phyloP scores from a whole-genome alignment of 2,797 vertebrate species.

The Semaprochilodus insignis region DNA sequence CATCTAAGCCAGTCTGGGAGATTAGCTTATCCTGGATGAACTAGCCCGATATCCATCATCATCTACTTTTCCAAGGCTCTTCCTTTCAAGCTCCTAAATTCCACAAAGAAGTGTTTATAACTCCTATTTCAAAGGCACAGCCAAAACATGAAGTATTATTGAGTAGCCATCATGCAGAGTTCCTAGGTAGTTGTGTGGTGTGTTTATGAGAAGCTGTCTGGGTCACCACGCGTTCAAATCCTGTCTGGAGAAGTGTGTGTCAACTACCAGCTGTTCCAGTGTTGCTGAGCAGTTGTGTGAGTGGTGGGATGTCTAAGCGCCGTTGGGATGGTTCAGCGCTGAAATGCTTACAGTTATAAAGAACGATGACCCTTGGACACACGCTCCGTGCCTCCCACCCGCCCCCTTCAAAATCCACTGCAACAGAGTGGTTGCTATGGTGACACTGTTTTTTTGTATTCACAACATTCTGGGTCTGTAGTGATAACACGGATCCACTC shows the following conservation, averaged over 20 bases:
- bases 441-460: slow-evolving; percentile 16
- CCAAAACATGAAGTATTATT: neutral
- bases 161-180: neutral
- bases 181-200: neutral
- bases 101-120: slow-evolving; percentile 18
- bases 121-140: neutral
- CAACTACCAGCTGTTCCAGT: neutral
- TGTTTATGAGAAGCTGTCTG: slow-evolving; percentile 37
- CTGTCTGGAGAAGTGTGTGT: slow-evolving; percentile 4
- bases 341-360: slow-evolving; percentile 63
- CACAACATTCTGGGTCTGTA: slow-evolving; percentile 35
- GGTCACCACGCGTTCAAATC: slow-evolving; percentile 13
- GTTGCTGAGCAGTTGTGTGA: neutral
- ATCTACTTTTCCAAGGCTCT: neutral
- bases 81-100: slow-evolving; percentile 14
- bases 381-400: slow-evolving; percentile 8
- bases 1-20: neutral
- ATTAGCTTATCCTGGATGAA: neutral
- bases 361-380: slow-evolving; percentile 50
- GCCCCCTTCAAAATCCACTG: slow-evolving; percentile 36
- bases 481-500: slow-evolving; percentile 43
- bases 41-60: neutral
- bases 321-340: slow-evolving; percentile 41
- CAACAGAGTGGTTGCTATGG: slow-evolving; percentile 25
- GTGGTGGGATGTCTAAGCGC: neutral